Percentiles rank a stretch among this genome's conserved stretches.
These are phyloP conservation scores for Heteromurus nitidus DNA, from an alignment of 2,888 invertebrate genomes.

Conservation along the genomic window DNA sequence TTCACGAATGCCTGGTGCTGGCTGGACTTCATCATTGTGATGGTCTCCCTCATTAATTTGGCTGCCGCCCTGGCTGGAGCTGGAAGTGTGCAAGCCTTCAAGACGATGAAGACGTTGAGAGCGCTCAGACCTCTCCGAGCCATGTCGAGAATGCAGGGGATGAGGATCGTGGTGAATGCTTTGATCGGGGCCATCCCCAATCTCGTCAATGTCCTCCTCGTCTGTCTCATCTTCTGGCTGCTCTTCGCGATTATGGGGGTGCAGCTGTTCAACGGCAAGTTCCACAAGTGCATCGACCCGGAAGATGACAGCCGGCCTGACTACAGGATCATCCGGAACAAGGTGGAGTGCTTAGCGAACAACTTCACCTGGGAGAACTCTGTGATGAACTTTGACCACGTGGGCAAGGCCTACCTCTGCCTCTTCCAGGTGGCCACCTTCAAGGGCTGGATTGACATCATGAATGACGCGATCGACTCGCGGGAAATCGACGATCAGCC, in stretches of 20 bases:
- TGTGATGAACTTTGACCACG: slow-evolving; percentile 97
- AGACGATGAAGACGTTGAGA: slow-evolving; percentile 79
- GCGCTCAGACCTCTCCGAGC: slow-evolving; percentile 93
- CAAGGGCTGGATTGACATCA: slow-evolving; percentile 94
- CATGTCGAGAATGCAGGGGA: slow-evolving; percentile 97
- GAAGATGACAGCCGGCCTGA: slow-evolving; percentile 86
- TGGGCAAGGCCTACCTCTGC: slow-evolving; percentile 96
- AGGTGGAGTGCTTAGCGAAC: slow-evolving; percentile 88
- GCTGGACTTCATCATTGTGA: slow-evolving; percentile 99
- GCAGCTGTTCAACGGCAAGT: slow-evolving; percentile 96
- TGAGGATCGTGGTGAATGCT: slow-evolving; percentile 97
- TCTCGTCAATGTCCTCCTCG: slow-evolving; percentile 96
- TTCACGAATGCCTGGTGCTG: slow-evolving; percentile 99
- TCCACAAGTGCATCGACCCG: slow-evolving; percentile 92
- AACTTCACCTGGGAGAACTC: slow-evolving; percentile 97
- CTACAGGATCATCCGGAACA: slow-evolving; percentile 91
- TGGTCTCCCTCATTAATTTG: slow-evolving; percentile 79
- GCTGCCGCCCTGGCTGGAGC: slow-evolving; percentile 95
- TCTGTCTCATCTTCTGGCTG: slow-evolving; percentile 97
- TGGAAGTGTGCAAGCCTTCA: slow-evolving; percentile 88
- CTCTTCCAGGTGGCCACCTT: slow-evolving; percentile 91
- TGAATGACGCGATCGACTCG: slow-evolving; percentile 98
- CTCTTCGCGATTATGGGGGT: slow-evolving; percentile 99
- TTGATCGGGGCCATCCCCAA: slow-evolving; percentile 98
- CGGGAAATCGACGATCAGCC: slow-evolving; percentile 83